phyloP scores from a whole-genome alignment of 1,140 invertebrate genomes.

The Carcinoscorpius rotundicauda region DNA sequence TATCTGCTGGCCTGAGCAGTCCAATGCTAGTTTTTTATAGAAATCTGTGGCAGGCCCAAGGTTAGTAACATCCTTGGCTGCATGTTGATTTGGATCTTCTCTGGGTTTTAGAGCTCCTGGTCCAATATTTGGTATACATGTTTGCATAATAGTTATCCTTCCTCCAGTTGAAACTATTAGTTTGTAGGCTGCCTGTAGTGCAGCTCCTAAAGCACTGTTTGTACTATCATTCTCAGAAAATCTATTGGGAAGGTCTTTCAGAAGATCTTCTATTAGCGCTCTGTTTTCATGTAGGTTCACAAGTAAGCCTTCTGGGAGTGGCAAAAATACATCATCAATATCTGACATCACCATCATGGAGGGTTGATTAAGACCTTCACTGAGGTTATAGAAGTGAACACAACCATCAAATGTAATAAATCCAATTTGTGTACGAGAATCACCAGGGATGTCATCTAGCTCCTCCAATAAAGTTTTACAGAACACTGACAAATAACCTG shows the following conservation, averaged over 20 bases:
- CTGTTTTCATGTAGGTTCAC: slow-evolving; percentile 59
- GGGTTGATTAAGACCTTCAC: slow-evolving; percentile 70
- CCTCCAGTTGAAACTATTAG: slow-evolving; percentile 88
- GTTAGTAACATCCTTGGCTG: slow-evolving; percentile 36
- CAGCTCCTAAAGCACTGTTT: slow-evolving; percentile 76
- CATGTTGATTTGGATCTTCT: slow-evolving; percentile 74
- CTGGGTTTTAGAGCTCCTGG: slow-evolving; percentile 69
- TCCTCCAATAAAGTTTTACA: slow-evolving; percentile 69
- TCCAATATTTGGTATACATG: slow-evolving; percentile 78
- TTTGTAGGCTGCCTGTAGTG: slow-evolving; percentile 82
- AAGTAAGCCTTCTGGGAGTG: slow-evolving; percentile 67
- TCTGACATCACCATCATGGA: slow-evolving; percentile 87
- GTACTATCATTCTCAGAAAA: slow-evolving; percentile 58
- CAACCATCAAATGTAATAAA: slow-evolving; percentile 86
- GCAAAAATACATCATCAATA: slow-evolving; percentile 58
- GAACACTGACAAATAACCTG: slow-evolving; percentile 75
- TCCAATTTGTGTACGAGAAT: slow-evolving; percentile 79
- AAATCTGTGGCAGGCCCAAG: slow-evolving; percentile 94
- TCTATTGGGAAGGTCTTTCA: slow-evolving; percentile 65
- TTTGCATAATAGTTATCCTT: slow-evolving; percentile 85
- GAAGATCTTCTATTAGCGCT: slow-evolving; percentile 55
- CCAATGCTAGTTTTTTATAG: slow-evolving; percentile 91
- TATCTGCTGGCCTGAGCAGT: slow-evolving; percentile 92
- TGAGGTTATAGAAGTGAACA: slow-evolving; percentile 89
- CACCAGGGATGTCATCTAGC: slow-evolving; percentile 81